Evolutionary conservation across 2,113 vertebrate genomes (phyloP).

Genomic region (Equus quagga): DNA sequence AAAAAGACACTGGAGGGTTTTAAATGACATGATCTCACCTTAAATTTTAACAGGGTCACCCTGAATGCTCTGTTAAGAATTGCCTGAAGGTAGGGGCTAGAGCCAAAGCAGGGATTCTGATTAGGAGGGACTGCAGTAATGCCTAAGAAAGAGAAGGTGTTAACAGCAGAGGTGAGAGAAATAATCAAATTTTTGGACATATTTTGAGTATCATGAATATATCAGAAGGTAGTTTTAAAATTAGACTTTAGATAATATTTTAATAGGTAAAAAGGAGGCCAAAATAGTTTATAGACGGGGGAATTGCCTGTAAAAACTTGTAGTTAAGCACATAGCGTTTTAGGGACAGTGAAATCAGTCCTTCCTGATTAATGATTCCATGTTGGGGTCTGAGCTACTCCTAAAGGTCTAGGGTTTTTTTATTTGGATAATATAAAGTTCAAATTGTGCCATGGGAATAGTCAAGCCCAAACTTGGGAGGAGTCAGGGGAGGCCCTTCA

Average conservation of each 20-base stretch:
- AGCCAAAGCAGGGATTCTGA: background rate
- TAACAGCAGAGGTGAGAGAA: background rate
- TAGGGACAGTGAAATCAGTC: background rate
- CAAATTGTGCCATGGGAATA: background rate
- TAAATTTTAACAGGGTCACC: background rate
- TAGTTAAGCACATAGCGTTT: background rate
- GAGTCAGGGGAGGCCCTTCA: background rate
- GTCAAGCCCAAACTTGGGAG: background rate
- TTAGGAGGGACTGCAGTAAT: background rate
- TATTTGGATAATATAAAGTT: background rate
- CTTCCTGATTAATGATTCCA: slow-evolving; percentile 5
- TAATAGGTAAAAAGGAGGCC: background rate
- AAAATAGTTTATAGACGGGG: background rate
- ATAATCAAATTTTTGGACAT: background rate
- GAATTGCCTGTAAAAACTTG: background rate
- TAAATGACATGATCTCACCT: background rate
- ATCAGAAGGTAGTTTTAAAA: background rate
- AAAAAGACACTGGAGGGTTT: background rate
- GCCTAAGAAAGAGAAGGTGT: background rate
- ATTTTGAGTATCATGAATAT: background rate
- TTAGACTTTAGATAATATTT: background rate
- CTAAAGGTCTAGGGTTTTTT: background rate
- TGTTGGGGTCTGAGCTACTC: background rate
- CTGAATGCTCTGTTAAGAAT: slow-evolving; percentile 9
- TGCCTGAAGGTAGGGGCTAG: background rate